Conservation (phyloP, 64 coral and sea anemone genomes). For the Anthopleura sola region DNA sequence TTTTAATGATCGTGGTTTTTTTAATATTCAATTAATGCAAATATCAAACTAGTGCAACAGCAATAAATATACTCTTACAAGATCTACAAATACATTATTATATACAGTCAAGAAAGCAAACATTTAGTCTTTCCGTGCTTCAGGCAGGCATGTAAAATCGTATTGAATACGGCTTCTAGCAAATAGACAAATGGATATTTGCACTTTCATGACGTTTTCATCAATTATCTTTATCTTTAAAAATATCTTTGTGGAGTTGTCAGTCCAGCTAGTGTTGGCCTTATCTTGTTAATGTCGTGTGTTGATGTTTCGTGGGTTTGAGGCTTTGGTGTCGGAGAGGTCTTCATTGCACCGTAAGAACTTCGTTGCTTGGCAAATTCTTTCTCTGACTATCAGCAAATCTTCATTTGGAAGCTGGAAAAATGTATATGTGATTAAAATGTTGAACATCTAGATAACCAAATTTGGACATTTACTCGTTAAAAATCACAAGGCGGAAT, state of each 20-base stretch:
- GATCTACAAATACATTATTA: not conserved
- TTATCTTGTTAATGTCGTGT: too few relatives aligned
- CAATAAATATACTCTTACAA: not conserved
- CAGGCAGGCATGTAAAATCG: not conserved
- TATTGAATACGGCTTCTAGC: not conserved
- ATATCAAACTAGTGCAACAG: not conserved
- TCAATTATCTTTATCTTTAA: not conserved
- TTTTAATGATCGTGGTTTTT: not conserved
- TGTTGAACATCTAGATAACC: too few relatives aligned
- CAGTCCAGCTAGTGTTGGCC: not conserved
- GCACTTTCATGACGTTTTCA: not conserved
- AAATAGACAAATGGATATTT: not conserved
- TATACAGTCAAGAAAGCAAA: not conserved
- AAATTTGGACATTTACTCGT: too few relatives aligned
- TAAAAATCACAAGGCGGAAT: too few relatives aligned
- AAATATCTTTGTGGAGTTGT: not conserved
- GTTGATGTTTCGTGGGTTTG: not conserved
- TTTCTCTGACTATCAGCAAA: not conserved
- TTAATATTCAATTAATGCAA: constrained; percentile 7
- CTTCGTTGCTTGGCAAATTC: not conserved
- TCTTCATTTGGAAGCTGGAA: not conserved
- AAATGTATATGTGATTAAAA: not conserved
- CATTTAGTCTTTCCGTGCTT: not conserved
- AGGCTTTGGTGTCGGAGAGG: not conserved
- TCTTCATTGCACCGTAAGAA: not conserved